Base-by-base conservation (phyloP, 2,888 invertebrate genomes). In the Ectobius pallidus region DNA sequence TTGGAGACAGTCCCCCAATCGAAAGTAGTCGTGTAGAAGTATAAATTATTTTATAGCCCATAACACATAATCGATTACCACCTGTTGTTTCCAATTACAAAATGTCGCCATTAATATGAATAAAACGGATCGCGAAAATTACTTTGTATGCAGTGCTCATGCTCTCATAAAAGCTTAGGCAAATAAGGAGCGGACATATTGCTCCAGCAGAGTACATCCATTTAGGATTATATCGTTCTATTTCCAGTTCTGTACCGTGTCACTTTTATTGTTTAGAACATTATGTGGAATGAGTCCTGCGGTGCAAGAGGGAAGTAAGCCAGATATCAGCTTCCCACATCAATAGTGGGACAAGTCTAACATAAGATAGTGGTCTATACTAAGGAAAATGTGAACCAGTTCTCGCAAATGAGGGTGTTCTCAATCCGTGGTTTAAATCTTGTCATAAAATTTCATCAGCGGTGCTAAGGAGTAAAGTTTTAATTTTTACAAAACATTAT, bases 71-170 rank as follows among this genome's bases (percentile, higher is more conserved):
- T 61, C 61, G 61, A 61, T 9, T 18, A 61, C 61, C 61, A 16
- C 32, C 61, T 61, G 61, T 61, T 61, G 61, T 61, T 61, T 61
- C 61, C 61, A 61, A 61, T 61, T 61, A 61, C 30, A 61, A 61
- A 61, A 61, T 61, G 61, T 61, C 61, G 61, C 34, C 34, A 32
- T 61, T 30, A 18, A 58, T n/a, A 61, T 61, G 32, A 61, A 61
- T 61, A 46, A 46, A 46, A n/a, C n/a, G 18, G 39, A 39, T 39
- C 39, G 39, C 39, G 39, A 39, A 39, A 46, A n/a, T 46, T 46
- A 46, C 9, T 46, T 46, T 46, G 46, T 46, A 46, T 46, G 7
- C 46, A n/a, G 46, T 6, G 39, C 39, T 39, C 44, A 44, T 9
- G n/a, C n/a, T 9, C 44, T 2, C 11, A 9, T 44, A n/a, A n/a